A percentile compares a stretch with the other conserved stretches of the same genome.
Conservation (phyloP, 2,797 vertebrate genomes). For the Melopsittacus undulatus region DNA sequence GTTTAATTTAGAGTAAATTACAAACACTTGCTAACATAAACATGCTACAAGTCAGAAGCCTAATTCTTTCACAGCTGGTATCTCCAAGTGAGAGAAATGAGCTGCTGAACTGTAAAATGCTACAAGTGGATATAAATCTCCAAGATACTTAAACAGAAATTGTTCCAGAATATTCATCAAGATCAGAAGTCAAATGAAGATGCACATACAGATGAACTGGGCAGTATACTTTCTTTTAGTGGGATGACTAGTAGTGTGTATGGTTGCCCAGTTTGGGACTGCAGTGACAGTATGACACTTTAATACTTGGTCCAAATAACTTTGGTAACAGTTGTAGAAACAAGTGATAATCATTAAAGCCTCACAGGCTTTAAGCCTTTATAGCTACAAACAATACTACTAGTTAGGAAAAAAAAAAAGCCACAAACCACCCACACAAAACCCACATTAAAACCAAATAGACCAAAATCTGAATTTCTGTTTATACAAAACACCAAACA, state of each 20-base stretch:
- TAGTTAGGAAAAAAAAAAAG: too few relatives aligned
- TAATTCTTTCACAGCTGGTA: conserved; percentile 18
- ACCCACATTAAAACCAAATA: neutral
- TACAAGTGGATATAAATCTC: neutral
- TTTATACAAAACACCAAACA: neutral
- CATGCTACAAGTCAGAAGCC: neutral
- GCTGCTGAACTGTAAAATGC: neutral
- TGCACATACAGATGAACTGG: neutral
- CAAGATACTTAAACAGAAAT: neutral
- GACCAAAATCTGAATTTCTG: neutral
- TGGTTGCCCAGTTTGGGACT: neutral
- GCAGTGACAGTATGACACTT: neutral
- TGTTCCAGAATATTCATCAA: neutral
- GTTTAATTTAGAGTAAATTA: conserved; percentile 1
- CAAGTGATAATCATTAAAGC: neutral
- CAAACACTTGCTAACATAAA: neutral
- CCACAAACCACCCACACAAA: too few relatives aligned
- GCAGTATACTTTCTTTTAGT: neutral
- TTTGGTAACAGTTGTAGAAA: neutral
- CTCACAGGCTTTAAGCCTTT: neutral
- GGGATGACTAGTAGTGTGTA: neutral
- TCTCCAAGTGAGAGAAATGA: neutral
- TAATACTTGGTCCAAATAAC: neutral
- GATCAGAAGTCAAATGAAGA: neutral
- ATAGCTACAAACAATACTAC: neutral